Percentiles rank a stretch among this genome's conserved stretches.
These are phyloP conservation scores for Caenorhabditis panamensis DNA, from an alignment of 2,888 invertebrate species.

Conservation along the genomic window DNA sequence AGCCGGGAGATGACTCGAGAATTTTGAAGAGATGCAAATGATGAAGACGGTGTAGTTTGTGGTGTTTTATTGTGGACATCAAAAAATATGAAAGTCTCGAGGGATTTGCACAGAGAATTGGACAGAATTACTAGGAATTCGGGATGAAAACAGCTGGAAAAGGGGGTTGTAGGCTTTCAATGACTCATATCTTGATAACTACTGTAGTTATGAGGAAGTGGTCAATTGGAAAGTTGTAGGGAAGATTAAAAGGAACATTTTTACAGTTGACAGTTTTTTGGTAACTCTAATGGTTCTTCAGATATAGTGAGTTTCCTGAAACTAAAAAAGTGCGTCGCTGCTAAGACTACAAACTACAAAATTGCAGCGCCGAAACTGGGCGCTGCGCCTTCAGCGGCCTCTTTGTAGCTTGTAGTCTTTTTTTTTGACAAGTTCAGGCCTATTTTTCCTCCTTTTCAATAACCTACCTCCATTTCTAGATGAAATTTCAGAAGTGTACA, in stretches of 20 bases:
- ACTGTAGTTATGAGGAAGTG: neutral
- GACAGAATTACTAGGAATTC: neutral
- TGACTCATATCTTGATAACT: neutral
- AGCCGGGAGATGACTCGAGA: neutral
- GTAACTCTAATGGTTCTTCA: neutral
- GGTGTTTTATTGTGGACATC: neutral
- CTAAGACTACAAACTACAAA: no score
- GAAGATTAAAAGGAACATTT: neutral
- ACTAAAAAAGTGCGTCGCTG: no score
- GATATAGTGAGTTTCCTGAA: no score
- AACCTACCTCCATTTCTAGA: no score
- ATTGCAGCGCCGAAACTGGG: no score
- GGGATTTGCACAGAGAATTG: neutral
- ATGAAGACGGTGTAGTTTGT: conserved; percentile 8
- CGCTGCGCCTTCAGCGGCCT: no score
- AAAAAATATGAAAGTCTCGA: neutral
- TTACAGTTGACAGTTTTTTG: neutral
- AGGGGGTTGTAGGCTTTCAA: no score
- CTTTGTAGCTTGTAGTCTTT: no score
- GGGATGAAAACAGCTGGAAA: neutral
- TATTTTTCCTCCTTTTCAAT: no score
- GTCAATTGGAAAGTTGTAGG: conserved; percentile 6
- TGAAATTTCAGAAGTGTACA: no score
- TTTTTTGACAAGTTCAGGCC: no score
- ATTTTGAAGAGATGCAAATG: conserved; percentile 25